Evolutionary conservation across 53 echinoderm and acorn worm species (phyloP).

Genomic region (Holothuria leucospilota): DNA sequence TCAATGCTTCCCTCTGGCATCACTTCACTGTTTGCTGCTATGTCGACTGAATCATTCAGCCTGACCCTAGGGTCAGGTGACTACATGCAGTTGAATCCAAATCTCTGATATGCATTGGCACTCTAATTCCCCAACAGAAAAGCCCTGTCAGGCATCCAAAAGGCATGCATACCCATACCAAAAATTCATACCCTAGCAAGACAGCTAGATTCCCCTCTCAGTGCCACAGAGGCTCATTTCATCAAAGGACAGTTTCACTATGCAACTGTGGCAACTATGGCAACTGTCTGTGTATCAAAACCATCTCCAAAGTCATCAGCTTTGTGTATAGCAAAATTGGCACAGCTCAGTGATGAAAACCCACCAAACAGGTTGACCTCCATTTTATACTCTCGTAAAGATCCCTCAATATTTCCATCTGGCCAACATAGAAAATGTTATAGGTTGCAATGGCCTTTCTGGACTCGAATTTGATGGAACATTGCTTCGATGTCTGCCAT

Average conservation of each 20-base stretch:
- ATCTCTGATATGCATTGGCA: conserved; percentile 3
- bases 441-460: conserved; percentile 51
- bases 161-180: conserved; percentile 9
- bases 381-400: conserved; percentile 57
- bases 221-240: too few species aligned
- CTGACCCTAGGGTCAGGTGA: background rate
- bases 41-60: background rate
- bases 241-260: too few species aligned
- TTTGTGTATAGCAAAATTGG: conserved; percentile 56
- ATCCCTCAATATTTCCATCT: conserved; percentile 44
- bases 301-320: conserved; percentile 48
- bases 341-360: conserved; percentile 56
- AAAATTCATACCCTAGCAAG: conserved; percentile 28
- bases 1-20: background rate
- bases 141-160: conserved; percentile 1
- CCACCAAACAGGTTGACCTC: conserved; percentile 65
- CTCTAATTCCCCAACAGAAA: background rate
- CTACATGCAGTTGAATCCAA: too few species aligned
- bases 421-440: conserved; percentile 67
- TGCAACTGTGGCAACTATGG: too few species aligned
- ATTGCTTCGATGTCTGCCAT: conserved; percentile 66
- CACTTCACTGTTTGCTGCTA: conserved; percentile 18
- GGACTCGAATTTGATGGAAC: conserved; percentile 65
- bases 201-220: background rate
- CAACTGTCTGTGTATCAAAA: conserved; percentile 19